phyloP scores from a whole-genome alignment of 2,888 invertebrate genomes.

The Watsonalla cultraria region DNA sequence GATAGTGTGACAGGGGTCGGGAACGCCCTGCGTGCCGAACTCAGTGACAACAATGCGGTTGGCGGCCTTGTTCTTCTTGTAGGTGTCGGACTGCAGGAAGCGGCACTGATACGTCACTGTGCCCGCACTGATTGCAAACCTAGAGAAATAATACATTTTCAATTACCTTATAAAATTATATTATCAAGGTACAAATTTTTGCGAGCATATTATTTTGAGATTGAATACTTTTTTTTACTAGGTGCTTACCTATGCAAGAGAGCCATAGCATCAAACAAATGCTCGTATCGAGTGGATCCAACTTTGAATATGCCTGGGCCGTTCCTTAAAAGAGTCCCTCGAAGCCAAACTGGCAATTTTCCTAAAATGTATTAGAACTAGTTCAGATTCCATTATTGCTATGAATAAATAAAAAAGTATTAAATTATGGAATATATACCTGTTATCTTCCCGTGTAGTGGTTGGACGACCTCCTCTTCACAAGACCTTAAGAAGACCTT shows the following conservation, averaged over 20 bases:
- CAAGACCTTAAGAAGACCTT: constrained; percentile 1
- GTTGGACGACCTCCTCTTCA: background rate
- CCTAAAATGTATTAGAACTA: no score
- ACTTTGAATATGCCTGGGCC: constrained; percentile 93
- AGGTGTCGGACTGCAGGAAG: constrained; percentile 85
- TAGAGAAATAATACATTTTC: constrained; percentile 28
- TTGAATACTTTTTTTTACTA: no score
- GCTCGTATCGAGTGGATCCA: constrained; percentile 87
- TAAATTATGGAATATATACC: background rate
- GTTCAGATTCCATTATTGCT: no score
- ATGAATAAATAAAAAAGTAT: no score
- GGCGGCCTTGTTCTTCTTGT: constrained; percentile 85
- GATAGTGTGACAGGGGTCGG: constrained; percentile 89
- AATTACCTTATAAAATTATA: no score
- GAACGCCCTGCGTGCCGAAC: constrained; percentile 87
- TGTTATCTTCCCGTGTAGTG: background rate
- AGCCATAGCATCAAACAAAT: constrained; percentile 94
- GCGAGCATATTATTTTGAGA: no score
- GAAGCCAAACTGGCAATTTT: constrained; percentile 85
- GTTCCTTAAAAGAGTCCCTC: constrained; percentile 88
- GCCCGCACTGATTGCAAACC: constrained; percentile 81
- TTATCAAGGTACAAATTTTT: no score
- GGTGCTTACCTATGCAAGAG: constrained; percentile 80
- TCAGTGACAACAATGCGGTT: constrained; percentile 90
- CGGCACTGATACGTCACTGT: constrained; percentile 83